Evolutionary conservation across 2,797 vertebrate species (phyloP).

Genomic region (Erethizon dorsatum): DNA sequence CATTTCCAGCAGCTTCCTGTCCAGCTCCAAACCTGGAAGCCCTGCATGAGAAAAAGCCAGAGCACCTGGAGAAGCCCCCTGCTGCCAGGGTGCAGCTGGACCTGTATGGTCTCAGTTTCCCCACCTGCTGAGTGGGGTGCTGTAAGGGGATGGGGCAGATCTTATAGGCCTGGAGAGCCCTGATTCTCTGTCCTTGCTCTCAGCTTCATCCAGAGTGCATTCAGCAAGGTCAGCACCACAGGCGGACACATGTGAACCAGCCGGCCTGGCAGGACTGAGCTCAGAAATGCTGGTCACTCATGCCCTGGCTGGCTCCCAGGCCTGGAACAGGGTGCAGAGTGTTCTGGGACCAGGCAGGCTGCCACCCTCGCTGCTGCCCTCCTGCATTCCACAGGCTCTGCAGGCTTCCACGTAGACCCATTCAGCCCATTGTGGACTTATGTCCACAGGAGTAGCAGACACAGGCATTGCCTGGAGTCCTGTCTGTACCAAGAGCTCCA

Average conservation of each 20-base stretch:
- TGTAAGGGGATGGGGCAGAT: accelerated
- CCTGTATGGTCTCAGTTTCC: not conserved
- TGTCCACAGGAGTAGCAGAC: not conserved
- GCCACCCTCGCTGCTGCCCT: not conserved
- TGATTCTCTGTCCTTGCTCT: not conserved
- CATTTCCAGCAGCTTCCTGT: not conserved
- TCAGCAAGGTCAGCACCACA: accelerated
- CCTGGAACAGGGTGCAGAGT: not conserved
- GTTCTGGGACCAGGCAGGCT: not conserved
- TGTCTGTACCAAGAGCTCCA: accelerated
- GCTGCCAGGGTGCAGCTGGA: too few relatives aligned
- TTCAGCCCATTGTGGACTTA: accelerated
- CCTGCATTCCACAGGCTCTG: not conserved
- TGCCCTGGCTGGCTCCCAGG: not conserved
- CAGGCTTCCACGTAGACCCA: not conserved
- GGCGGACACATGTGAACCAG: not conserved
- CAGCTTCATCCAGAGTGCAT: accelerated
- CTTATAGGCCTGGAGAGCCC: not conserved
- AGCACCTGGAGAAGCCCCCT: not conserved
- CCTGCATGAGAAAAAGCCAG: not conserved
- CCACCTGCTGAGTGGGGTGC: not conserved
- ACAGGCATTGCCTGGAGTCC: accelerated
- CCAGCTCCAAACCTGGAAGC: not conserved
- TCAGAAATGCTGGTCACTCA: too few relatives aligned
- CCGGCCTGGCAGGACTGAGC: not conserved